phyloP scores from a whole-genome alignment of 1,140 invertebrate genomes.

The Hylaeus anthracinus region DNA sequence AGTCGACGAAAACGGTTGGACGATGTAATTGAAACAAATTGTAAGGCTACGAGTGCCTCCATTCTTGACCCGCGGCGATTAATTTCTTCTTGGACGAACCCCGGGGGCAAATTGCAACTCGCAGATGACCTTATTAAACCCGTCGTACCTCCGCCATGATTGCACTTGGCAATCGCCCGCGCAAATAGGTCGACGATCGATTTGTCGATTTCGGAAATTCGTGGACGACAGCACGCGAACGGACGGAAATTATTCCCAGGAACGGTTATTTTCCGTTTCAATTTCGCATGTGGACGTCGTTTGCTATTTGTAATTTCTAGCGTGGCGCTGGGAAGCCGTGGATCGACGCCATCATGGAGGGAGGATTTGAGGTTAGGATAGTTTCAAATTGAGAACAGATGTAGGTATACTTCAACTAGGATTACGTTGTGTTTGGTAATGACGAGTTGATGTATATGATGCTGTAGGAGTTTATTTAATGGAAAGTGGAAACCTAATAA shows the following conservation, averaged over 20 bases:
- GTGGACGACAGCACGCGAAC: background rate
- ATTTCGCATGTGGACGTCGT: background rate
- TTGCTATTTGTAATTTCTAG: background rate
- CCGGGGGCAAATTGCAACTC: background rate
- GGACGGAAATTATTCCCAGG: slow-evolving; percentile 27
- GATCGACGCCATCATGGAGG: background rate
- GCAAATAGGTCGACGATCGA: background rate
- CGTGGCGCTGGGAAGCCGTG: background rate
- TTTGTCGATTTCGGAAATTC: slow-evolving; percentile 27
- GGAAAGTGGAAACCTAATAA: too few species aligned
- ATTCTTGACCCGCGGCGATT: background rate
- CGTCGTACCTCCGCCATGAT: background rate
- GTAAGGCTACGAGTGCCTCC: background rate
- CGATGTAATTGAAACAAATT: slow-evolving; percentile 1
- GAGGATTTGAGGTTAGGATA: too few species aligned
- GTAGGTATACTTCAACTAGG: too few species aligned
- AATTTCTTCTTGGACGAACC: background rate
- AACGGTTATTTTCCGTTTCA: slow-evolving; percentile 27
- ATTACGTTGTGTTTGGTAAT: too few species aligned
- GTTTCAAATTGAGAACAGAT: too few species aligned
- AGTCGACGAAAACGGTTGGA: background rate
- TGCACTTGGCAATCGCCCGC: slow-evolving; percentile 13
- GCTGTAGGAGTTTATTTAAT: too few species aligned
- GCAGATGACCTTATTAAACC: background rate
- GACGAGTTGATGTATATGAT: too few species aligned